These are phyloP conservation scores for Rhizomys pruinosus DNA, from an alignment of 2,113 vertebrate genomes.

Conservation along the genomic window DNA sequence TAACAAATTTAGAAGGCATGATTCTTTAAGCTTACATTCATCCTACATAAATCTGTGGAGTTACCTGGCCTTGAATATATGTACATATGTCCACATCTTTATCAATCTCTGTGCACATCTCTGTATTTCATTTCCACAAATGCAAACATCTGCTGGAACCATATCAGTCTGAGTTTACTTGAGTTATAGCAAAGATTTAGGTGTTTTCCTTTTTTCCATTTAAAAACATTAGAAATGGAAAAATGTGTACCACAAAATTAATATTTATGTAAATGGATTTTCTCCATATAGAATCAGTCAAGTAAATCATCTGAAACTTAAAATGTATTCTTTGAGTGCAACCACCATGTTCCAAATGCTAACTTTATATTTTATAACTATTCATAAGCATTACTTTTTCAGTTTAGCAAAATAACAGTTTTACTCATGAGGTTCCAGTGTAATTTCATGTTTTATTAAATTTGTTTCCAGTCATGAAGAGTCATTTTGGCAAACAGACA, in stretches of 20 bases:
- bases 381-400: background rate
- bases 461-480: background rate
- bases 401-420: conserved; percentile 19
- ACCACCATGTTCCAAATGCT: background rate
- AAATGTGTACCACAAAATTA: conserved; percentile 50
- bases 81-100: conserved; percentile 36
- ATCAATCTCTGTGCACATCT: background rate
- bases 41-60: conserved; percentile 44
- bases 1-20: conserved; percentile 21
- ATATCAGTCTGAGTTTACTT: conserved; percentile 40
- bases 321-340: conserved; percentile 15
- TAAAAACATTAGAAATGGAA: conserved; percentile 59
- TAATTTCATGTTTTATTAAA: conserved; percentile 1
- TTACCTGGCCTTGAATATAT: conserved; percentile 21
- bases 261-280: conserved; percentile 64
- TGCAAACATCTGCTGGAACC: conserved; percentile 68
- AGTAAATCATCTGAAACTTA: conserved; percentile 49
- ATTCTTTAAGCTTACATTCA: conserved; percentile 58
- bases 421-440: background rate
- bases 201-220: conserved; percentile 51
- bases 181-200: conserved; percentile 72
- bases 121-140: conserved; percentile 45
- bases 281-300: conserved; percentile 45
- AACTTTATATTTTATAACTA: conserved; percentile 28
- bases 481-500: background rate